Percentiles rank a stretch among this genome's conserved stretches.
Evolutionary conservation across 2,797 vertebrate species (phyloP).

Genomic region (Stomatorhinus walkeri): DNA sequence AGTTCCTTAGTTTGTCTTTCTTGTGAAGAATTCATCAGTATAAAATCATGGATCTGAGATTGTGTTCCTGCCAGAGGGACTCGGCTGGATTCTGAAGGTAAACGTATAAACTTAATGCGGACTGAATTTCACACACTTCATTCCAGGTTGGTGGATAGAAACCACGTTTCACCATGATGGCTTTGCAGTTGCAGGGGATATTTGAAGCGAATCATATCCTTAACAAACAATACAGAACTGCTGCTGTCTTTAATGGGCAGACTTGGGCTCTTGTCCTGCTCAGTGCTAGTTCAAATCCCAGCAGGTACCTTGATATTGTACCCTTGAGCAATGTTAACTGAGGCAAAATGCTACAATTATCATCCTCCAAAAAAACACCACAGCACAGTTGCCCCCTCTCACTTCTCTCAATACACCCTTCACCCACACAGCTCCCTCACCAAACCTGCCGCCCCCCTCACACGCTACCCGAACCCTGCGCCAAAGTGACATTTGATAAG

Average conservation of each 20-base stretch:
- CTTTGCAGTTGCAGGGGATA: not conserved
- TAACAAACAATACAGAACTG: not conserved
- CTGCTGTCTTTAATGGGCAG: not conserved
- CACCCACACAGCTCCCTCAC: not conserved
- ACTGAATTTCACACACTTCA: not conserved
- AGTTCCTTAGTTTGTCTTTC: not conserved
- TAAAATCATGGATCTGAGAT: not conserved
- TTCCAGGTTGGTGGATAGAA: not conserved
- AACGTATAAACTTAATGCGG: not conserved
- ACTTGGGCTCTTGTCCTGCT: not conserved
- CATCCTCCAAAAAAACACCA: not conserved
- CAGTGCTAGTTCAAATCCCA: not conserved
- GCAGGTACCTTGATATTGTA: not conserved
- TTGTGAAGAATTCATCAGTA: not conserved
- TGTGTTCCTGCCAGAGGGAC: not conserved
- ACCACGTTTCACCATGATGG: not conserved
- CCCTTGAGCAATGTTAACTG: not conserved
- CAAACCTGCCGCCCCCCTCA: not conserved
- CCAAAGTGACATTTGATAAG: not conserved
- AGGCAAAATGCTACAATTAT: not conserved
- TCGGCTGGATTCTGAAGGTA: not conserved
- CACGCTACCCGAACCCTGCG: not conserved
- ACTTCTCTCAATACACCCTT: not conserved
- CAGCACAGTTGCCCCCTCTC: not conserved
- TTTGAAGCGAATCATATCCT: not conserved